Percentiles rank a stretch among this genome's conserved stretches.
Evolutionary conservation across 2,113 vertebrate genomes (phyloP).

Genomic region (Agelaius phoeniceus): DNA sequence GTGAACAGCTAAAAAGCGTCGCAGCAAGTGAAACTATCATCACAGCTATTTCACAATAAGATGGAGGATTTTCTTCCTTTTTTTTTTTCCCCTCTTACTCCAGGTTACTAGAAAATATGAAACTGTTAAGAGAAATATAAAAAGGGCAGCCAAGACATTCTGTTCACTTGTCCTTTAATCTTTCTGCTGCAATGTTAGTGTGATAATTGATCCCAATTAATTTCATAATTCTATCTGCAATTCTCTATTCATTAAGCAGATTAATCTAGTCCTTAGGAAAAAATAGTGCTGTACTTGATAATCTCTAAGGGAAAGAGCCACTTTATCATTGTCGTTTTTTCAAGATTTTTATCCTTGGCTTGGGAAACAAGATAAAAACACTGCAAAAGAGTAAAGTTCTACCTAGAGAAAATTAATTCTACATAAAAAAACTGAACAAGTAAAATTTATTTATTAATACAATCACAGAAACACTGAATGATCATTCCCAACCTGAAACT

Average conservation of each 20-base stretch:
- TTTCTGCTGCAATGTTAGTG: neutral
- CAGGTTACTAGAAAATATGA: neutral
- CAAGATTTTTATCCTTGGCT: neutral
- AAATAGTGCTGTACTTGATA: neutral
- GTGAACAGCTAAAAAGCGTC: neutral
- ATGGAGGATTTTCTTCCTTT: neutral
- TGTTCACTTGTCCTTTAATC: neutral
- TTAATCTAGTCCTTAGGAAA: neutral
- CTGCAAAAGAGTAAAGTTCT: neutral
- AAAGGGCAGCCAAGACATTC: constrained; percentile 10
- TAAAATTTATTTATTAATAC: neutral
- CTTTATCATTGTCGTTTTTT: neutral
- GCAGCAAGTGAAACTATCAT: neutral
- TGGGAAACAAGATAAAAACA: neutral
- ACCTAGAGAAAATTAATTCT: neutral
- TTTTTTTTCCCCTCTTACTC: neutral
- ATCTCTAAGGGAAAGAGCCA: neutral
- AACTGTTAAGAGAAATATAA: neutral
- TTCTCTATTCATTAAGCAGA: neutral
- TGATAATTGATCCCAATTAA: constrained; percentile 17
- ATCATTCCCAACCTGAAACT: neutral
- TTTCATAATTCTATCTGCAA: neutral
- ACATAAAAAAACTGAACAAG: neutral
- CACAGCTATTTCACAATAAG: constrained; percentile 26
- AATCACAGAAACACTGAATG: neutral